phyloP scores from a whole-genome alignment of 2,888 invertebrate genomes.

The Microchrysa polita region DNA sequence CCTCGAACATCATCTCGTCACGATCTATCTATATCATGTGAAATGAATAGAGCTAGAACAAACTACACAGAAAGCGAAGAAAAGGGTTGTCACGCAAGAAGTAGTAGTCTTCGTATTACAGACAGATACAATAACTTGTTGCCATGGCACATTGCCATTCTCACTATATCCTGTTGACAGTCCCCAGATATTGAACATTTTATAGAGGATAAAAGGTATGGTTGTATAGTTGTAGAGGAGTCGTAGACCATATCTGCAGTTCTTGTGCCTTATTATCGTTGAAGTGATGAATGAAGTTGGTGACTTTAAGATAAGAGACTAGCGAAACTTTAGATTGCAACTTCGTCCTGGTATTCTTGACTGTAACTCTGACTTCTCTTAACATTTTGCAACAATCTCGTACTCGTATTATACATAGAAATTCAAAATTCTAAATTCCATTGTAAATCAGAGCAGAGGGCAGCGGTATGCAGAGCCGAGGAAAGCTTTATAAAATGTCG shows the following conservation, averaged over 20 bases:
- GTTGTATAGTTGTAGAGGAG: not conserved
- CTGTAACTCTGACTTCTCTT: no score
- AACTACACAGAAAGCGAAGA: not conserved
- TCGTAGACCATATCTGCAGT: not conserved
- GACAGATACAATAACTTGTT: constrained; percentile 11
- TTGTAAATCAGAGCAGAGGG: not conserved
- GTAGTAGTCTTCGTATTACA: no score
- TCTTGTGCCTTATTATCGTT: no score
- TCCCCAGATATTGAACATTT: not conserved
- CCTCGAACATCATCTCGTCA: not conserved
- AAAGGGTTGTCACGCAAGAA: constrained; percentile 1
- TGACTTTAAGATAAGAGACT: not conserved
- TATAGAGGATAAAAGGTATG: not conserved
- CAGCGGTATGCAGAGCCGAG: no score
- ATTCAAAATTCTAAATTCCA: not conserved
- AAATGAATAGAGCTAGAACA: no score
- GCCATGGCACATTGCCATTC: not conserved
- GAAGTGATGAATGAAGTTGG: not conserved
- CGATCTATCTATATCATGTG: not conserved
- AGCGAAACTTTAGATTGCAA: not conserved
- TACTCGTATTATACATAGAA: not conserved
- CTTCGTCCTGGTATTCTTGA: not conserved
- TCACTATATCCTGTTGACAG: not conserved
- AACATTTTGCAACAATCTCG: not conserved
- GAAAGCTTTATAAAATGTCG: no score